These are phyloP conservation scores for Drymonia ruficornis DNA, from an alignment of 2,888 invertebrate species.

Conservation along the genomic window DNA sequence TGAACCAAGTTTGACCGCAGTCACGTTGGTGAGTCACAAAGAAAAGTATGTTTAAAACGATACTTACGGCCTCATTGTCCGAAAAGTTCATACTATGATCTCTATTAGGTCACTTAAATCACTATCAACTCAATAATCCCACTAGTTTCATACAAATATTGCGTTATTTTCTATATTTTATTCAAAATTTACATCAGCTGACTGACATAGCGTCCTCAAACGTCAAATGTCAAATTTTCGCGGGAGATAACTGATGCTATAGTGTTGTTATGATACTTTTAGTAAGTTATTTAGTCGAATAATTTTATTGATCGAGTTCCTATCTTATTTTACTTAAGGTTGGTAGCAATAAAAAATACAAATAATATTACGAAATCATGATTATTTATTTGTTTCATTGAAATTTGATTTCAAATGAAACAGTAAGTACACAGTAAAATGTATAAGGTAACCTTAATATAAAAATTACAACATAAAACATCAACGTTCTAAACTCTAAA, in stretches of 20 bases:
- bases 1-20: background rate
- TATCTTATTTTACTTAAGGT: too few species aligned
- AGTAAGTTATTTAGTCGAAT: background rate
- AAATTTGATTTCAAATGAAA: too few species aligned
- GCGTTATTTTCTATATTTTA: background rate
- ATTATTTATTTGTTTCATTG: too few species aligned
- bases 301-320: too few species aligned
- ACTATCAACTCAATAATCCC: slow-evolving; percentile 6
- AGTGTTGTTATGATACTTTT: background rate
- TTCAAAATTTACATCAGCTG: slow-evolving; percentile 44
- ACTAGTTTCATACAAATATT: slow-evolving; percentile 29
- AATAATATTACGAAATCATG: too few species aligned
- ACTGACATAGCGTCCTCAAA: slow-evolving; percentile 38
- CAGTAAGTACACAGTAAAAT: background rate
- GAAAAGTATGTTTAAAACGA: slow-evolving; percentile 11
- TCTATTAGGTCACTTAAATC: slow-evolving; percentile 6
- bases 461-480: background rate
- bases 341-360: too few species aligned
- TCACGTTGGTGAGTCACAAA: slow-evolving; percentile 19
- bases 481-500: slow-evolving; percentile 3
- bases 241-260: slow-evolving; percentile 44
- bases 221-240: slow-evolving; percentile 66
- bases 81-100: slow-evolving; percentile 70
- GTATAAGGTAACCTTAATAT: slow-evolving; percentile 2
- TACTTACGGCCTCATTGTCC: slow-evolving; percentile 80